Conservation (phyloP, 1,140 invertebrate species). For the Paralvinella palmiformis region DNA sequence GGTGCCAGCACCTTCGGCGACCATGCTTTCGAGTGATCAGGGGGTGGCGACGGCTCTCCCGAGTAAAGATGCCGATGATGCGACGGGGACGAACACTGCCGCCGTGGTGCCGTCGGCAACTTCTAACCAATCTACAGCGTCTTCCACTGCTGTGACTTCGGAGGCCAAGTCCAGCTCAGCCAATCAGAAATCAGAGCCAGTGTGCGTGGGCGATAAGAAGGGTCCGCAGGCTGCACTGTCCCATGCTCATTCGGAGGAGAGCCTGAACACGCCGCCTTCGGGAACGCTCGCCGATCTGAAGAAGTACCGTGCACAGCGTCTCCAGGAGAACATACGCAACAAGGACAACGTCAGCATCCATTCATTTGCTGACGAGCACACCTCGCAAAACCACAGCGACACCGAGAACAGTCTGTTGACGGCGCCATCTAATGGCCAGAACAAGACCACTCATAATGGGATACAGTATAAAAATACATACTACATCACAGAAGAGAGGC, state of each 20-base stretch:
- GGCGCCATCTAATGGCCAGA: background rate
- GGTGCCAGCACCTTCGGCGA: too few species aligned
- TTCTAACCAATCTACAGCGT: too few species aligned
- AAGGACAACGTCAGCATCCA: background rate
- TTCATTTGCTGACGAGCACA: background rate
- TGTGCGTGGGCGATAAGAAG: background rate
- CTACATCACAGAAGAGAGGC: background rate
- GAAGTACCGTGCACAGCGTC: slow-evolving; percentile 64
- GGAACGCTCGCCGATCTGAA: slow-evolving; percentile 80
- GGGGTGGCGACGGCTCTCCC: too few species aligned
- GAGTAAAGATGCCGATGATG: too few species aligned
- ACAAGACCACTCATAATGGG: background rate
- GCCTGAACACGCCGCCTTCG: slow-evolving; percentile 16
- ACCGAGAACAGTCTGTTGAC: background rate
- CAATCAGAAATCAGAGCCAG: too few species aligned
- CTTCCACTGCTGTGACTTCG: background rate
- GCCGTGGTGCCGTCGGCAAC: too few species aligned
- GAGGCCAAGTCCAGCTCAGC: background rate
- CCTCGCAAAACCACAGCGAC: background rate
- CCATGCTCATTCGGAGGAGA: background rate
- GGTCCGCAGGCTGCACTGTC: background rate
- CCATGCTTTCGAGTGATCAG: too few species aligned
- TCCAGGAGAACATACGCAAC: slow-evolving; percentile 9
- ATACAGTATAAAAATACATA: background rate
- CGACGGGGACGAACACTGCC: too few species aligned